Conservation (phyloP, 2,797 vertebrate genomes). For the Sciurus vulgaris region DNA sequence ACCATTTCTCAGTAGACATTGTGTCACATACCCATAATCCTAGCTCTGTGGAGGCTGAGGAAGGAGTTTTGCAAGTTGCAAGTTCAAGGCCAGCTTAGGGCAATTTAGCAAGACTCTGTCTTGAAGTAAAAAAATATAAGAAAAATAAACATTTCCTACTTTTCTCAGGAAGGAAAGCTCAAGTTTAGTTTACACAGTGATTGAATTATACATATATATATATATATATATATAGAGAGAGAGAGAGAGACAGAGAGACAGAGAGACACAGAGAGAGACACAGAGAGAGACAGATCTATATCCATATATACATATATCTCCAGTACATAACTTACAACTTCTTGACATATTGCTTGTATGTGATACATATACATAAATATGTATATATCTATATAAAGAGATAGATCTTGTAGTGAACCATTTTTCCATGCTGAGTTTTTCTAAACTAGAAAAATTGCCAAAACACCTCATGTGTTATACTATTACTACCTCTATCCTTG, state of each 20-base stretch:
- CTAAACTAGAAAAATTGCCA: slow-evolving; percentile 33
- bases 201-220: not conserved
- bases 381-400: too few species aligned
- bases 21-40: not conserved
- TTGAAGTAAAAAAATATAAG: not conserved
- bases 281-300: too few species aligned
- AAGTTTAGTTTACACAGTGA: slow-evolving; percentile 49
- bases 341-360: slow-evolving; percentile 16
- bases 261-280: too few species aligned
- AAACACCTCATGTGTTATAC: not conserved
- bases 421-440: slow-evolving; percentile 44
- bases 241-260: too few species aligned
- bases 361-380: too few species aligned
- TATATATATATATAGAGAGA: too few species aligned
- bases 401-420: not conserved
- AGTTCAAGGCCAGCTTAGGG: not conserved
- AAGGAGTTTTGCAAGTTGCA: not conserved
- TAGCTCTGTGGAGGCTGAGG: not conserved
- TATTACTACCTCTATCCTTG: not conserved
- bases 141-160: not conserved
- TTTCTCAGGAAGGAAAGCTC: slow-evolving; percentile 57
- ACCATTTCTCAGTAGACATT: not conserved
- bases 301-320: not conserved
- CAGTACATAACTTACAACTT: slow-evolving; percentile 37
- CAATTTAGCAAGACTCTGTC: too few species aligned